Evolutionary conservation across 2,888 invertebrate species (phyloP), one percentile per base, ranked within the genome.

Genomic region (Epinotia nisella): DNA sequence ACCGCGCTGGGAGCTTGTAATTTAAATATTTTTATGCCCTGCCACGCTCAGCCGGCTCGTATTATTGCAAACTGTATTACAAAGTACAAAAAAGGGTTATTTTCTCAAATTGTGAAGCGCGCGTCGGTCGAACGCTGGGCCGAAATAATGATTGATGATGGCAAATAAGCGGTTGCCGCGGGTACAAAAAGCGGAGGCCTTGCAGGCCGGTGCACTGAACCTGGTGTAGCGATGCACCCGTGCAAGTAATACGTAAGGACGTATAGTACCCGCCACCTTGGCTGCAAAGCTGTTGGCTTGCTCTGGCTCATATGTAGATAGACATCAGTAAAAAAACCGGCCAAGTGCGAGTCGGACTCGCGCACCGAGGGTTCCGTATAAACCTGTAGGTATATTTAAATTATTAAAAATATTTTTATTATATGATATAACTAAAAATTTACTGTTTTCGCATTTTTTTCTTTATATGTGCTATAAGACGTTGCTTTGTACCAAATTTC

Each of bases 111-210:
- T 88, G 88, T 89, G 85, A 87, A 84, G 85, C 87, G 85, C 85
- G 86, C 88, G 80, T 79, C 80, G 84, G 86, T 82, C 87, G 86
- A 85, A 81, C 81, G 85, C 85, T 87, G 88, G 88, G 85, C 88
- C 90, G 87, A 92, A 92, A 92, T 93, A 91, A 93, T 94, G 94
- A 94, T 94, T 94, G 92, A 94, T 94, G 94, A 90, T 91, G 83
- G 86, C 87, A 94, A 94, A 94, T 94, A 94, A 94, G 92, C 94
- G 93, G 94, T 91, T 94, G 90, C 81, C 79, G 78, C 82, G 81
- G 83, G 80, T 78, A 88, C 84, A 91, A 91, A 92, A 93, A 92
- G 82, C 83, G 81, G 83, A 83, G 83, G 80, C 76, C 81, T 79
- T 79, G 78, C 83, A 66, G 86, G 84, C 68, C 58, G 61, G 73